phyloP scores from a whole-genome alignment of 2,888 invertebrate species.

The Drosophila falleni region DNA sequence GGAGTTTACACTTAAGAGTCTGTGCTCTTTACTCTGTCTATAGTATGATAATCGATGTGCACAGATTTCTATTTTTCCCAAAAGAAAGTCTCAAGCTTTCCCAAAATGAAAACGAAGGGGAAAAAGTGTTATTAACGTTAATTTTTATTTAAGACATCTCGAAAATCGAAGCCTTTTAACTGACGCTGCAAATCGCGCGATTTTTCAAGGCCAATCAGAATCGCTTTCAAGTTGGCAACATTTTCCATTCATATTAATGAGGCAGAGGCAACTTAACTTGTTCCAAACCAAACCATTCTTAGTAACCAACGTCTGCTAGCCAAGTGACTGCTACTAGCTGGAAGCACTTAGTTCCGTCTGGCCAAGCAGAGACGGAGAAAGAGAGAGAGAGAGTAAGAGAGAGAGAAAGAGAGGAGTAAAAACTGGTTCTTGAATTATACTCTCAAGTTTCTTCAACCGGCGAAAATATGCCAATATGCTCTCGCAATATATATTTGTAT shows the following conservation, averaged over 20 bases:
- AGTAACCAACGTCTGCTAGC: constrained; percentile 28
- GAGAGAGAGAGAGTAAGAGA: background rate
- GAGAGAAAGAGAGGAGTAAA: constrained; percentile 3
- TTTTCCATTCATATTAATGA: constrained; percentile 76
- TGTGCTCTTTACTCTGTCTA: constrained; percentile 21
- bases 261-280: constrained; percentile 18
- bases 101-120: constrained; percentile 18
- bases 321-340: constrained; percentile 29
- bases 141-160: constrained; percentile 1
- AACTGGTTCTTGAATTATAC: constrained; percentile 65
- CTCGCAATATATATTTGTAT: constrained; percentile 2
- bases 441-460: constrained; percentile 58
- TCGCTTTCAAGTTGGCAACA: constrained; percentile 47
- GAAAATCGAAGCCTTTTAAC: background rate
- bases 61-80: constrained; percentile 44
- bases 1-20: constrained; percentile 16
- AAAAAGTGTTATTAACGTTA: constrained; percentile 5
- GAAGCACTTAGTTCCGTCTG: constrained; percentile 33
- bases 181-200: constrained; percentile 46
- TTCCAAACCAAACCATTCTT: constrained; percentile 18
- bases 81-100: constrained; percentile 56
- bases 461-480: constrained; percentile 41
- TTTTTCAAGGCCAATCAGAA: constrained; percentile 68
- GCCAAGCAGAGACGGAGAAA: constrained; percentile 1
- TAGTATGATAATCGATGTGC: constrained; percentile 27